These are phyloP conservation scores for Acleris holmiana DNA, from an alignment of 2,888 invertebrate species.

Conservation along the genomic window DNA sequence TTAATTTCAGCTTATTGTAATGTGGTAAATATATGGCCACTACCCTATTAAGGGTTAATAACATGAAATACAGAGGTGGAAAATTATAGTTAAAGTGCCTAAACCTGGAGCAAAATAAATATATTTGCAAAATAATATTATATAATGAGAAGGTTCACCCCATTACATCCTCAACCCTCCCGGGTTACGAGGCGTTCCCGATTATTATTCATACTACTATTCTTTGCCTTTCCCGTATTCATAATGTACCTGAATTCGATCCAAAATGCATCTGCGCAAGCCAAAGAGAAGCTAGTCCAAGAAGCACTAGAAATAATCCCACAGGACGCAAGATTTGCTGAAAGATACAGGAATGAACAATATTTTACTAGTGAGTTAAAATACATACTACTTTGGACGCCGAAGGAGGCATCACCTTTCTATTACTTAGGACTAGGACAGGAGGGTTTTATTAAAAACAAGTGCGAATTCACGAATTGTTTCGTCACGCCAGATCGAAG, in stretches of 20 bases:
- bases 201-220: constrained; percentile 16
- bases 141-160: constrained; percentile 8
- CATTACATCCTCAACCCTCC: background rate
- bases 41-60: too few species aligned
- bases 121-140: background rate
- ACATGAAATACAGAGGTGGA: too few species aligned
- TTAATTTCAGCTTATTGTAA: too few species aligned
- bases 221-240: constrained; percentile 13
- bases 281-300: constrained; percentile 12
- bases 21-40: too few species aligned
- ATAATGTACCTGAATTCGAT: constrained; percentile 16
- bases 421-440: constrained; percentile 34
- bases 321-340: constrained; percentile 12
- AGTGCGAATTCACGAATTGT: constrained; percentile 38
- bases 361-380: constrained; percentile 5
- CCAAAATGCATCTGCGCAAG: background rate
- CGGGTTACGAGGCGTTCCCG: constrained; percentile 1
- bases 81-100: too few species aligned
- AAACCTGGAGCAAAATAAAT: too few species aligned
- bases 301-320: constrained; percentile 3
- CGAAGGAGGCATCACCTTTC: constrained; percentile 34
- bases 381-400: constrained; percentile 40
- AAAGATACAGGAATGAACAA: background rate
- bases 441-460: constrained; percentile 32
- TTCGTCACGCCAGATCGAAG: constrained; percentile 35